These are phyloP conservation scores for Pseudopipra pipra DNA, from an alignment of 2,113 vertebrate genomes.

Conservation along the genomic window DNA sequence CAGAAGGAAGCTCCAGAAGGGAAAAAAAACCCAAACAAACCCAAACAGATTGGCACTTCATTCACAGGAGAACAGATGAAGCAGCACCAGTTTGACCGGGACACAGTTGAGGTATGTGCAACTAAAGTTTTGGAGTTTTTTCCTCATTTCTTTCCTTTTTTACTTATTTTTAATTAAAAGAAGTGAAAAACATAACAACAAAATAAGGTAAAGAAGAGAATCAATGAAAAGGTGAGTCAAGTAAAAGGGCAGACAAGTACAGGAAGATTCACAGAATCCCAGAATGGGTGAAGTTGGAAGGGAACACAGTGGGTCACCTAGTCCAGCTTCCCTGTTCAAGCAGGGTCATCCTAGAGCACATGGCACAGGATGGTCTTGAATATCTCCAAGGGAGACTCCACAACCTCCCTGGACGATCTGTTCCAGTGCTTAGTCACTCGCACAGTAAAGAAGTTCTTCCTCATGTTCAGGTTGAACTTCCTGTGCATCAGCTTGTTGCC, in stretches of 20 bases:
- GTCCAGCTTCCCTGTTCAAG: not conserved
- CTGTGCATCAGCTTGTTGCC: not conserved
- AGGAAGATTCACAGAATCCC: not conserved
- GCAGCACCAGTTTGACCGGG: not conserved
- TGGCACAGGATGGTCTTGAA: not conserved
- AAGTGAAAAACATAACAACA: not conserved
- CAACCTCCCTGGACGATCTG: not conserved
- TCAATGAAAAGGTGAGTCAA: not conserved
- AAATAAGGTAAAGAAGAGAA: not conserved
- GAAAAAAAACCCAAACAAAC: not conserved
- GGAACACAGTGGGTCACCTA: not conserved
- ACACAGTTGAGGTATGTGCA: not conserved
- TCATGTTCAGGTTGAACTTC: not conserved
- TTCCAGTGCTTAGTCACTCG: not conserved
- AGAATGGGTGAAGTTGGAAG: not conserved
- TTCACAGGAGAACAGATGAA: not conserved
- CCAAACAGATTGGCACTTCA: not conserved
- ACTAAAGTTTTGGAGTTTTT: not conserved
- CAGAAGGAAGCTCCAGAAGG: not conserved
- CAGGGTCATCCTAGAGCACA: not conserved
- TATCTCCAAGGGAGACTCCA: not conserved
- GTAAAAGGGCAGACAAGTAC: not conserved
- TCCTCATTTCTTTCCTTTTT: not conserved
- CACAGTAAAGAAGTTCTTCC: not conserved
- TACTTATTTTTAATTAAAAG: not conserved